These are phyloP conservation scores for Dasysyrphus albostriatus DNA, from an alignment of 2,888 invertebrate species.

Conservation along the genomic window DNA sequence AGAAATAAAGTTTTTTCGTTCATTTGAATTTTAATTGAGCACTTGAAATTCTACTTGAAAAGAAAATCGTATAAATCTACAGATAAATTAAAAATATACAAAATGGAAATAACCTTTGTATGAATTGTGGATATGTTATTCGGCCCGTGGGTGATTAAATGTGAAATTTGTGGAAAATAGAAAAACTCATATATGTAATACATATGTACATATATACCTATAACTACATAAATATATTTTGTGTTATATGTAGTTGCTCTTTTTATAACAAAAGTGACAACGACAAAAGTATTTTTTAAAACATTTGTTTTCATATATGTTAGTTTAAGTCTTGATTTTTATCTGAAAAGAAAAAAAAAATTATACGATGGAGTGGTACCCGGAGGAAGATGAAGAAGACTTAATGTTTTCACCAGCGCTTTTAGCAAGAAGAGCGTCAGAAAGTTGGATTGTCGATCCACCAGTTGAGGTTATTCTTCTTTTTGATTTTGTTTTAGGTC, in stretches of 20 bases:
- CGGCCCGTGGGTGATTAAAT: constrained; percentile 41
- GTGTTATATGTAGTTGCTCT: constrained; percentile 10
- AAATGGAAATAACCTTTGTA: constrained; percentile 47
- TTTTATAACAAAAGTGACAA: neutral
- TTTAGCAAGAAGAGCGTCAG: constrained; percentile 93
- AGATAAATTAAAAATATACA: constrained; percentile 57
- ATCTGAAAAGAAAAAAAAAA: constrained; percentile 79
- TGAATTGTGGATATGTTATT: constrained; percentile 33
- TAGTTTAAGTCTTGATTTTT: neutral
- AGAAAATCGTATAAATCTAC: neutral
- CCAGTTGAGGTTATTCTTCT: constrained; percentile 89
- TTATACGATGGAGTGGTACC: constrained; percentile 88
- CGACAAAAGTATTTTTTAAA: neutral
- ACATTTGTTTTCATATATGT: neutral
- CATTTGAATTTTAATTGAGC: constrained; percentile 24
- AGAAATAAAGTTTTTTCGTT: constrained; percentile 2
- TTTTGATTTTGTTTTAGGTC: neutral
- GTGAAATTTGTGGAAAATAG: constrained; percentile 42
- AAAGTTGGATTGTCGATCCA: constrained; percentile 95
- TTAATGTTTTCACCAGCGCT: constrained; percentile 94
- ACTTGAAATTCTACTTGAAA: constrained; percentile 31
- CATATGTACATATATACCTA: neutral
- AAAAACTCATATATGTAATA: no score
- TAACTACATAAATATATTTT: neutral
- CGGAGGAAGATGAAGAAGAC: constrained; percentile 93